A percentile compares a stretch with the other conserved stretches of the same genome.
Conservation (phyloP, 2,797 vertebrate species). For the Parotocinclus haroldoi region DNA sequence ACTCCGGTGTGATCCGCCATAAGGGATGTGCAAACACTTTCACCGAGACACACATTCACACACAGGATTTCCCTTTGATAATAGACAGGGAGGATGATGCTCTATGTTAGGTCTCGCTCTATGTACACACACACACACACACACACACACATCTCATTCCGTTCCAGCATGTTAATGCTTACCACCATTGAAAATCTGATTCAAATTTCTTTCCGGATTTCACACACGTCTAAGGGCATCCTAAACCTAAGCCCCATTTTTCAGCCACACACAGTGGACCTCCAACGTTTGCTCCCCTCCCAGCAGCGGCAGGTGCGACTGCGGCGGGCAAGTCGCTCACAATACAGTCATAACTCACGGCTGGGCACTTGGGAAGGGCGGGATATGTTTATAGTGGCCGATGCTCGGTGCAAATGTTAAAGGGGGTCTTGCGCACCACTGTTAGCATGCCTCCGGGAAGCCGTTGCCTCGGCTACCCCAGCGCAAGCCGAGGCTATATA, state of each 20-base stretch:
- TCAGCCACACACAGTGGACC: slow-evolving; percentile 1
- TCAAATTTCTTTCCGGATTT: background rate
- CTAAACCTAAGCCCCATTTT: background rate
- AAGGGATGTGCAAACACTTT: slow-evolving; percentile 42
- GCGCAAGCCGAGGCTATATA: slow-evolving; percentile 70
- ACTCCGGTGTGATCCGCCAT: slow-evolving; percentile 50
- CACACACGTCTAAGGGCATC: background rate
- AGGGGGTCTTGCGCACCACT: slow-evolving; percentile 49
- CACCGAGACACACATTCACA: slow-evolving; percentile 15
- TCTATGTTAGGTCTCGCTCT: background rate
- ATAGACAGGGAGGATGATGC: background rate
- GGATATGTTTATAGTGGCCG: slow-evolving; percentile 47
- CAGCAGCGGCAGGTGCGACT: slow-evolving; percentile 30
- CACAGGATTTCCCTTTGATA: slow-evolving; percentile 19
- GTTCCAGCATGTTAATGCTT: background rate
- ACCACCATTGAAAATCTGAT: no score
- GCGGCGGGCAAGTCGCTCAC: slow-evolving; percentile 14
- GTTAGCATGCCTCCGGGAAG: slow-evolving; percentile 51
- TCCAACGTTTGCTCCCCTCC: background rate
- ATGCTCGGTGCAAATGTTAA: slow-evolving; percentile 65
- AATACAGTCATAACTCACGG: slow-evolving; percentile 46
- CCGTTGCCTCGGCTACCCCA: slow-evolving; percentile 65
- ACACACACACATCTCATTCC: slow-evolving; percentile 3
- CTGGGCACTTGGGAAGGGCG: slow-evolving; percentile 34
- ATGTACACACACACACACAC: slow-evolving; percentile 4